These are phyloP conservation scores for Euzophera pinguis DNA, from an alignment of 2,888 invertebrate genomes.

Conservation along the genomic window DNA sequence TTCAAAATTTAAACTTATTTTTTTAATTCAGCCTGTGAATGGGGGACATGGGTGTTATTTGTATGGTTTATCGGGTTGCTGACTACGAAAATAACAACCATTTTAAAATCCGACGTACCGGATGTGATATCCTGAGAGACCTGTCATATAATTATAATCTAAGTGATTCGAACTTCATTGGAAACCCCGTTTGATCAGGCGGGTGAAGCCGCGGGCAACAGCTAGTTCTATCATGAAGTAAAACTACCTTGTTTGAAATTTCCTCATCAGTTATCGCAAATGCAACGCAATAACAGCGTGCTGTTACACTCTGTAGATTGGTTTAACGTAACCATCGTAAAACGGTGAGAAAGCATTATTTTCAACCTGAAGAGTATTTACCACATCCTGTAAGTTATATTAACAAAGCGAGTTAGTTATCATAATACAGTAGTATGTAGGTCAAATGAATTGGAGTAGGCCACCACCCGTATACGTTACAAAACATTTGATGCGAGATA, in stretches of 20 bases:
- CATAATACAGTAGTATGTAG: constrained; percentile 30
- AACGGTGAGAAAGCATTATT: constrained; percentile 3
- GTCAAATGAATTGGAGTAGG: constrained; percentile 45
- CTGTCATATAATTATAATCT: background rate
- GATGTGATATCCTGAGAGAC: too few species aligned
- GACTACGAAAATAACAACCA: too few species aligned
- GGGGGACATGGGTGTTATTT: too few species aligned
- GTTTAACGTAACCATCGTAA: constrained; percentile 2
- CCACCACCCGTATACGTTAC: constrained; percentile 26
- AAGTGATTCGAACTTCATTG: background rate
- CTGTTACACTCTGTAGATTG: background rate
- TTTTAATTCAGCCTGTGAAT: too few species aligned
- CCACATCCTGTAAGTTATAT: background rate
- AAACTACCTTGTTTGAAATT: constrained; percentile 4
- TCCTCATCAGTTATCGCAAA: constrained; percentile 5
- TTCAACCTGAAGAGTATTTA: constrained; percentile 2
- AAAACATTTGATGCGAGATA: constrained; percentile 24
- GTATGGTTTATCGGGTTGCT: too few species aligned
- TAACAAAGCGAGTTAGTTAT: constrained; percentile 9
- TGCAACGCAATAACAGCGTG: background rate
- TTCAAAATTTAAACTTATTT: too few species aligned
- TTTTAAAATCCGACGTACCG: too few species aligned
- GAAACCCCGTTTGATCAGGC: too few species aligned
- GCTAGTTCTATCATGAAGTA: background rate
- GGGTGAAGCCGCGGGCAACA: too few species aligned